Evolutionary conservation across 1,140 invertebrate genomes (phyloP), one percentile per base, ranked within the genome.

Genomic region (Luehdorfia chinensis): DNA sequence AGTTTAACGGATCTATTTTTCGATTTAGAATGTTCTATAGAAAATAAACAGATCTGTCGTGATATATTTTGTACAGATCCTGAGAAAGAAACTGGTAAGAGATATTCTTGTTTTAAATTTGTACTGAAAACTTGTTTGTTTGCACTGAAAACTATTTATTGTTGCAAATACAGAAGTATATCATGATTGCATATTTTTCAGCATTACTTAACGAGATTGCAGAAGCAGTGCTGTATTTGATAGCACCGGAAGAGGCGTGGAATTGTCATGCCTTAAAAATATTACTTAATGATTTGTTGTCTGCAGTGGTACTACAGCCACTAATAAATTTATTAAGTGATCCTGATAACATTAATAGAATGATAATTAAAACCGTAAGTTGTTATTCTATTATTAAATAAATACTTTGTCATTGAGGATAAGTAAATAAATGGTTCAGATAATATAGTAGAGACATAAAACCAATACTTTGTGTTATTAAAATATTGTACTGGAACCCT

Each of bases 301-400:
- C 97, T 64, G 90, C 91, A 56, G 90, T 98, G 30, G 91, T 98
- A 47, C 87, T 86, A 28, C 63, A 91, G 55, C 95, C 96, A 2
- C 80, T 96, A 2, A 88, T 98, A 27, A 89, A 94, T 73, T 87
- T 95, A 61, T 84, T 98, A 34, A 95, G 95, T 16, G 96, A 98
- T 87, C 96, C 97, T 47, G 96, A 98, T 90, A 97, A 96, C 79
- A 93, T 98, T 57, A 98, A 98, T 89, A 94, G 96, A 87, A 90
- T 92, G 41, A 93, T 97, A 73, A 92, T 97, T 69, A 96, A 94
- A 93, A 90, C 95, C 89, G 95, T 97, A 86, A 92, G 92, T 90
- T 50, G 8, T 8, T 15, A 25, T 23, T 11, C 4, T 21, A 37
- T 21, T 41, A 31, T 15, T n/a, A 23, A 30, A 13, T 34, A 46